Base-by-base conservation (phyloP, 2,888 invertebrate species). In the Atherix ibis region DNA sequence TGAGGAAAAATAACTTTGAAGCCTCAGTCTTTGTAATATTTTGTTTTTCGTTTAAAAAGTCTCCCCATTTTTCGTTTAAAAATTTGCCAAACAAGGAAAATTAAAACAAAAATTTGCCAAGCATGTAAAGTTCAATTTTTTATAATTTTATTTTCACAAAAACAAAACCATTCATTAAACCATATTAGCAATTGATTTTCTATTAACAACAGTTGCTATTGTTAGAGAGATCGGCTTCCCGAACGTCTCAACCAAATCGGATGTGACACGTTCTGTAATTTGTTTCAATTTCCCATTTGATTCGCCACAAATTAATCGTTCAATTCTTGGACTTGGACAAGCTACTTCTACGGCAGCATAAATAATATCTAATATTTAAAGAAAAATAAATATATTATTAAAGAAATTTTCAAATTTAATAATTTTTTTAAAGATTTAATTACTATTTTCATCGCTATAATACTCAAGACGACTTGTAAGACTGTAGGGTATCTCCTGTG, bases 401-500 rank as follows among this genome's bases (percentile, higher is more conserved):
- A 22, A 22, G 22, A 22, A 22, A 22, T 8, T 22, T 22, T 22
- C 10, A 22, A 10, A 6, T 22, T 8, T 10, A 22, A 22, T 22
- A 16, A 27, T 30, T 18, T 33, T 5, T 16, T 14, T 12, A 17
- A 18, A n/a, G 28, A 16, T 30, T 34, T 36, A 29, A 38, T 42
- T 51, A 62, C 70, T 70, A 41, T 71, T 68, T 18, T 68, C 63
- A 32, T 67, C 62, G 44, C 75, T 71, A 45, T 70, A 73, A 51
- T 73, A 74, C 52, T 84, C 81, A 12, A 88, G 51, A 31, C 64
- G 49, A 5, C 74, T 65, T 39, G 67, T 63, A 4, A 92, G 52
- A 26, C 58, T 65, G 51, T 95, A 95, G 0, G 95, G 95, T 27
- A 95, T 70, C 64, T 94, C 88, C 44, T 85, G 70, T 0, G 78